Evolutionary conservation across 2,797 vertebrate genomes (phyloP), one percentile per base, ranked within the genome.

Genomic region (Channa striata): DNA sequence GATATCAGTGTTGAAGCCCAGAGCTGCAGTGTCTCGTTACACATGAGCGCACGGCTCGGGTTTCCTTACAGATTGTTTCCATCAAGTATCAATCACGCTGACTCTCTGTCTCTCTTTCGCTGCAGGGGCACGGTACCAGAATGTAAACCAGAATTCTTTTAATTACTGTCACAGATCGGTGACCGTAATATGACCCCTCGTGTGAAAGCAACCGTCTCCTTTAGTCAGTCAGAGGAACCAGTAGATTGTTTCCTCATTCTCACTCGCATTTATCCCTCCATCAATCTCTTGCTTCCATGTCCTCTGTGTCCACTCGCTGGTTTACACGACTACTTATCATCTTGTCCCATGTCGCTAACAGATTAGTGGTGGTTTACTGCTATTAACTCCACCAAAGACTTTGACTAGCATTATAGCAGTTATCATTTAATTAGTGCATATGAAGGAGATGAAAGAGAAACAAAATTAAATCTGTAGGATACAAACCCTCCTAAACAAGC

Each of bases 31-130:
- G 68, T 85, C 89, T 59, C 11, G 21, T 59, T 74, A 44, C 68
- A 43, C 59, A 37, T 43, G 5, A 25, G 37, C 14, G 56, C 53
- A 42, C 1, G 70, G 88, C 82, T 81, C 84, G 72, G 78, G 82
- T 93, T 92, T 88, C 90, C 67, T 86, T 71, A 74, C 70, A 77
- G 74, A 76, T 61, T 88, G 83, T 90, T 89, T 92, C 84, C 90
- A 88, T 80, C 47, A 57, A 66, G 51, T 82, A 68, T 85, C 89
- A 90, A 75, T 89, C 87, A 90, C 68, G 68, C 36, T 8, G 42
- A 8, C 43, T 52, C 48, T 67, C 46, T 66, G 48, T 49, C 33
- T 23, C 43, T 63, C 59, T 78, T 49, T 74, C 53, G 23, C 72
- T 44, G 62, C 74, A 46, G 19, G 43, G 59, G 21, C 67, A 43